Percentiles rank a stretch among this genome's conserved stretches.
phyloP scores from a whole-genome alignment of 2,888 invertebrate species.

The Apodemia duryi region DNA sequence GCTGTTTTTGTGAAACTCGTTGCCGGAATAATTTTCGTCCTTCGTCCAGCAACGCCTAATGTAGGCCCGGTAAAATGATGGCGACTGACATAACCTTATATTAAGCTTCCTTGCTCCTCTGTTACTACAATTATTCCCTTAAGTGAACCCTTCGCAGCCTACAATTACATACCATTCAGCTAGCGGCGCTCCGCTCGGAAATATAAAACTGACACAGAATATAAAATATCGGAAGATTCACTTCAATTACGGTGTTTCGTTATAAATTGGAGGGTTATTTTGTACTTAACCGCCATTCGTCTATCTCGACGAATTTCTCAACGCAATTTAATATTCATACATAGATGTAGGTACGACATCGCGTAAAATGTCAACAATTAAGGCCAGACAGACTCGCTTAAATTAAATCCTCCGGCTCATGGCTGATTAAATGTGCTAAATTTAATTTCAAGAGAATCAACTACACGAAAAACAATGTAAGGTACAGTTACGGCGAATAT shows the following conservation, averaged over 20 bases:
- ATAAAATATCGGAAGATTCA: slow-evolving; percentile 65
- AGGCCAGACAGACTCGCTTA: slow-evolving; percentile 1
- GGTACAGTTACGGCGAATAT: not conserved
- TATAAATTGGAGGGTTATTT: slow-evolving; percentile 27
- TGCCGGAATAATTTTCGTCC: slow-evolving; percentile 71
- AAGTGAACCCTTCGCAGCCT: slow-evolving; percentile 71
- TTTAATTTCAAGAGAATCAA: not conserved
- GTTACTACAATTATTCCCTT: slow-evolving; percentile 74
- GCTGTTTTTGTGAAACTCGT: slow-evolving; percentile 71
- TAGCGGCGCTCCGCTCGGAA: slow-evolving; percentile 62
- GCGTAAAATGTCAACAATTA: slow-evolving; percentile 3
- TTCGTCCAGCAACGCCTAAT: slow-evolving; percentile 66
- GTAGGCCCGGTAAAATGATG: slow-evolving; percentile 58
- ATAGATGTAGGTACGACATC: not conserved
- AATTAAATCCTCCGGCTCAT: not conserved
- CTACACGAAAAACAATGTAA: slow-evolving; percentile 9
- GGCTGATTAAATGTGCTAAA: slow-evolving; percentile 6
- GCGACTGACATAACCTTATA: slow-evolving; percentile 61
- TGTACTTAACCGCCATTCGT: slow-evolving; percentile 46
- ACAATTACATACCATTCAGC: slow-evolving; percentile 75
- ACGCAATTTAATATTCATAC: slow-evolving; percentile 6
- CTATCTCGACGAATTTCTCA: slow-evolving; percentile 23
- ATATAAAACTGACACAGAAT: slow-evolving; percentile 69
- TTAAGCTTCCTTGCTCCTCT: slow-evolving; percentile 74
- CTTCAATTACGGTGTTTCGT: slow-evolving; percentile 51